Evolutionary conservation across 2,797 vertebrate genomes (phyloP).

Genomic region (Onychomys leucogaster): DNA sequence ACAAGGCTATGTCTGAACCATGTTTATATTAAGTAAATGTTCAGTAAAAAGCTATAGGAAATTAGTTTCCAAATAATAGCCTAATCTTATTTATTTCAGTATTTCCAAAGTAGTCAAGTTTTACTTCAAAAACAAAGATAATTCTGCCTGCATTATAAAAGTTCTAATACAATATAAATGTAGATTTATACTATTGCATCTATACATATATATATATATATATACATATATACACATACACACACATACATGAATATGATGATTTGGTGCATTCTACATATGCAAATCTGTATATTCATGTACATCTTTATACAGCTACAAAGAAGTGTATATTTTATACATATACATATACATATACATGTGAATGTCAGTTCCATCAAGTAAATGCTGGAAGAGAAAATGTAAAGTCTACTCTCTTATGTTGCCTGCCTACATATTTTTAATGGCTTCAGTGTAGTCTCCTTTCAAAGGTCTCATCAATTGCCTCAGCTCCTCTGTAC

Average conservation of each 20-base stretch:
- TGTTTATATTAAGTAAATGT: background rate
- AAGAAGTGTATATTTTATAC: no score
- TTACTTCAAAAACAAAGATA: background rate
- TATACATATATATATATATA: background rate
- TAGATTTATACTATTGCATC: background rate
- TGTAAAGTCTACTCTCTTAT: background rate
- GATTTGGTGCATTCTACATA: background rate
- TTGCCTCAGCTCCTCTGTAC: background rate
- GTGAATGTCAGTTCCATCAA: background rate
- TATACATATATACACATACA: no score
- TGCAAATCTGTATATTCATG: background rate
- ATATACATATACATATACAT: no score
- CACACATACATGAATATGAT: no score
- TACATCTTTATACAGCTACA: background rate
- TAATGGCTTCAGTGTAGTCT: background rate
- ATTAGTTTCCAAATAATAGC: background rate
- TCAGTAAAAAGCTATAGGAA: background rate
- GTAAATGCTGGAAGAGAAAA: background rate
- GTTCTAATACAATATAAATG: background rate
- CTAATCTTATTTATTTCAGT: background rate
- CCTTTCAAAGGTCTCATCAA: background rate
- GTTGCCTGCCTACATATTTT: background rate
- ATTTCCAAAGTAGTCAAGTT: background rate
- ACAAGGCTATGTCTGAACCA: conserved; percentile 69
- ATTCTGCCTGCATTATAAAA: background rate